Base-by-base conservation (phyloP, 2,888 invertebrate species). In the Zelleria hepariella region DNA sequence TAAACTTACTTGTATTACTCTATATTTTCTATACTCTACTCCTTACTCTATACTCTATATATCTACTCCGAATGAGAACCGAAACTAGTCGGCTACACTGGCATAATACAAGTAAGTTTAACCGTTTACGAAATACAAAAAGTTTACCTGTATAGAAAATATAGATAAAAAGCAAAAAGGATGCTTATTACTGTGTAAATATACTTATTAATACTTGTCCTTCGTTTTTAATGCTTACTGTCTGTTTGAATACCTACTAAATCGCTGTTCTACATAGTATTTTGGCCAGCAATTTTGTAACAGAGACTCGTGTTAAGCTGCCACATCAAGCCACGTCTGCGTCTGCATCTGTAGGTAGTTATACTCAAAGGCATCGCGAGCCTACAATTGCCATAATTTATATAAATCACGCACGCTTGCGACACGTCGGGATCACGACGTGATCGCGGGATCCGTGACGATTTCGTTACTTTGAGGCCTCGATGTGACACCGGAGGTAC, bases 281-380 rank as follows among this genome's bases (percentile, higher is more conserved):
- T 42, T 42, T 0, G 32, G 32, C 32, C 32, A 5, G 15, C 15
- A 42, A 15, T 42, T 42, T 42, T 42, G 10, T 42, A 10, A 42
- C 15, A 42, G 32, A 53, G 2, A 25, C 23, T 26, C 53, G 26
- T 53, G 53, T 25, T 24, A 20, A 15, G 15, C 7, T n/a, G 23
- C 23, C 51, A 20, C 23, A 10, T 51, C 21, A 42, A 15, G 15
- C 32, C 32, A 42, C 32, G 32, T 42, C 32, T 42, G 32, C 26
- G 26, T 42, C 8, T 32, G 10, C 8, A 32, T 15, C 15, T 15
- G 32, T 42, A 42, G 32, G 32, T 4, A 42, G n/a, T n/a, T n/a
- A n/a, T n/a, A n/a, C n/a, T n/a, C n/a, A n/a, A n/a, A n/a, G 59
- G 72, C 70, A 24, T 47, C 57, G 47, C 57, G 66, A 64, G n/a